Conservation (phyloP, 2,888 invertebrate genomes). For the Dynastes tityus region DNA sequence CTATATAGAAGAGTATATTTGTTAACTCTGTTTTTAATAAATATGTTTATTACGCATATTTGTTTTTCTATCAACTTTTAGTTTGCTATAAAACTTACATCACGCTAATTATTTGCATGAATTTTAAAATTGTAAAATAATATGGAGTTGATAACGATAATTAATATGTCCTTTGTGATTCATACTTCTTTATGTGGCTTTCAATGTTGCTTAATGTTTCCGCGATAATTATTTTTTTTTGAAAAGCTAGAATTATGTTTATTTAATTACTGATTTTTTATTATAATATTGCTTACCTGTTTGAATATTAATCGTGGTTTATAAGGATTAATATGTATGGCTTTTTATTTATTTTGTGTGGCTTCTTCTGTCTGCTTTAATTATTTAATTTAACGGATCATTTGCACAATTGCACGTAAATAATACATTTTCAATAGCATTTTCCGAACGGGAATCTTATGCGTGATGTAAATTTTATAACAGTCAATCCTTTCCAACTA, state of each 20-base stretch:
- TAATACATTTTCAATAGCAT: conserved; percentile 50
- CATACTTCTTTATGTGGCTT: neutral
- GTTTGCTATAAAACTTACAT: conserved; percentile 47
- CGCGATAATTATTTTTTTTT: conserved; percentile 4
- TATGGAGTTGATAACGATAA: conserved; percentile 47
- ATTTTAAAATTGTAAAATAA: conserved; percentile 11
- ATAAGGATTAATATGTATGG: conserved; percentile 5
- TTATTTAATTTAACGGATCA: conserved; percentile 7
- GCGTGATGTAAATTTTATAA: conserved; percentile 49
- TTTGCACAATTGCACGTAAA: conserved; percentile 35
- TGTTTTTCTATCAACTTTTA: conserved; percentile 34
- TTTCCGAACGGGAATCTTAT: conserved; percentile 5
- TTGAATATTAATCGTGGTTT: neutral
- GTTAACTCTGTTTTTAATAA: conserved; percentile 59
- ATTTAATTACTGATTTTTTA: neutral
- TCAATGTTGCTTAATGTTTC: conserved; percentile 17
- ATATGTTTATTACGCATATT: conserved; percentile 55
- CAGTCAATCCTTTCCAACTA: neutral
- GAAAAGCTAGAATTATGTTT: neutral
- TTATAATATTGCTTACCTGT: neutral
- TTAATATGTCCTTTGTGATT: conserved; percentile 4
- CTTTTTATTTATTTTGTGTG: conserved; percentile 34
- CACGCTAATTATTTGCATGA: conserved; percentile 33
- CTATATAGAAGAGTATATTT: conserved; percentile 56
- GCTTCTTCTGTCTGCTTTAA: conserved; percentile 39